Base-by-base conservation (phyloP, 2,888 invertebrate genomes). In the Lobophora halterata region DNA sequence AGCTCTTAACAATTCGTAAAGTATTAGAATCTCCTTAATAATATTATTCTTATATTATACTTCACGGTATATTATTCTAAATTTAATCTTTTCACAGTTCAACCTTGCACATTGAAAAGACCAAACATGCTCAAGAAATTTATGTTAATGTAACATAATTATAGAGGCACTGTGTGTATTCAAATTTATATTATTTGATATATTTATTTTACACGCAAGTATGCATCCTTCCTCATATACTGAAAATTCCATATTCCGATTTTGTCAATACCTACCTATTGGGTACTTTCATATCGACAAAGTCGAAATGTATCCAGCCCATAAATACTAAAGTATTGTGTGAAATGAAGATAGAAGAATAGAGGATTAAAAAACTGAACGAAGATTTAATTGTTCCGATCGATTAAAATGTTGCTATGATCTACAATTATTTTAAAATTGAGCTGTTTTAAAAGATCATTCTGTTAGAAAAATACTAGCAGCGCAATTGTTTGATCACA, bases 101-200 rank as follows among this genome's bases (percentile, higher is more conserved):
- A 46, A 44, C 45, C 40, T 38, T 40, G 55, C 46, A 52, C 77
- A 81, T 79, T 80, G 78, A 79, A 79, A 81, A 80, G 73, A 79
- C 54, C 75, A 83, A 83, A 78, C 61, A 77, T 57, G 82, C 83
- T 83, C 87, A 77, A 78, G 70, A 79, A 74, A 83, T 86, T 86
- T 86, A 88, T 87, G 87, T 88, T 88, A 88, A 88, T 85, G 85
- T 88, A 88, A 88, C 88, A 88, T 88, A 88, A 87, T 82, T 85
- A 79, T 82, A 88, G 88, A 88, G 88, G 88, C 88, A 88, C 88
- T 88, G 88, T 86, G 88, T 88, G 88, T 88, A 78, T 82, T 83
- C 81, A 62, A 63, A 58, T 79, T 73, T 81, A 82, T 79, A 76
- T 61, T 75, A 73, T 72, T 65, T 71, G 69, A 74, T 67, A 77